These are phyloP conservation scores for Amblyjoppa proteus DNA, from an alignment of 2,888 invertebrate species.

Conservation along the genomic window DNA sequence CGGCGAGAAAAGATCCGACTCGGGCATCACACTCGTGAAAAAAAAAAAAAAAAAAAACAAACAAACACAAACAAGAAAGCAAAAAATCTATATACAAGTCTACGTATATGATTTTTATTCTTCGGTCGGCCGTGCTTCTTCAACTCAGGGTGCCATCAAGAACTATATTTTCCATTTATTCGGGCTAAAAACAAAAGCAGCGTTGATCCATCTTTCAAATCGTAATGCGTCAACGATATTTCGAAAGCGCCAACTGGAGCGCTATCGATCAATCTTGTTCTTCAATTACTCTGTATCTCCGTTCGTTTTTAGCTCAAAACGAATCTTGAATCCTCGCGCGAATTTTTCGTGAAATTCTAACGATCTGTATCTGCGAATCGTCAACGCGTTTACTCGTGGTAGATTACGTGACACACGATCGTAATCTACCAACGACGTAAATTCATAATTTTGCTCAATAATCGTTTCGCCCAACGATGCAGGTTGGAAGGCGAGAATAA, in stretches of 20 bases:
- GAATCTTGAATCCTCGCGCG: constrained; percentile 13
- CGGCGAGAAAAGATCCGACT: constrained; percentile 79
- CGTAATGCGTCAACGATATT: constrained; percentile 1
- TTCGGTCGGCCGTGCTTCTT: constrained; percentile 69
- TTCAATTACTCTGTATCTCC: not conserved
- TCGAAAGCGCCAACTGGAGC: not conserved
- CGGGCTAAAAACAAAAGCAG: constrained; percentile 35
- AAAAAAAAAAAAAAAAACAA: constrained; percentile 13
- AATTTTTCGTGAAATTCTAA: constrained; percentile 21
- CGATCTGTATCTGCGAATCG: constrained; percentile 13
- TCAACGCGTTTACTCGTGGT: not conserved
- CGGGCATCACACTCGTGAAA: constrained; percentile 82
- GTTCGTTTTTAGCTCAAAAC: constrained; percentile 26
- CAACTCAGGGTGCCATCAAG: constrained; percentile 73
- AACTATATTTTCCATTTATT: constrained; percentile 45
- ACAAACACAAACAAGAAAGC: constrained; percentile 8
- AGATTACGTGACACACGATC: constrained; percentile 22
- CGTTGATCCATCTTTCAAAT: constrained; percentile 12
- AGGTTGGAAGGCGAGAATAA: constrained; percentile 32
- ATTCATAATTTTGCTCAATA: constrained; percentile 64
- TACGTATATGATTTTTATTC: constrained; percentile 5
- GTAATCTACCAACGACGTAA: constrained; percentile 38
- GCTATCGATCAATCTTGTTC: constrained; percentile 24
- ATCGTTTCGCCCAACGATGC: constrained; percentile 41
- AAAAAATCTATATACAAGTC: not conserved